Evolutionary conservation across 2,797 vertebrate genomes (phyloP).

Genomic region (Diceros bicornis): DNA sequence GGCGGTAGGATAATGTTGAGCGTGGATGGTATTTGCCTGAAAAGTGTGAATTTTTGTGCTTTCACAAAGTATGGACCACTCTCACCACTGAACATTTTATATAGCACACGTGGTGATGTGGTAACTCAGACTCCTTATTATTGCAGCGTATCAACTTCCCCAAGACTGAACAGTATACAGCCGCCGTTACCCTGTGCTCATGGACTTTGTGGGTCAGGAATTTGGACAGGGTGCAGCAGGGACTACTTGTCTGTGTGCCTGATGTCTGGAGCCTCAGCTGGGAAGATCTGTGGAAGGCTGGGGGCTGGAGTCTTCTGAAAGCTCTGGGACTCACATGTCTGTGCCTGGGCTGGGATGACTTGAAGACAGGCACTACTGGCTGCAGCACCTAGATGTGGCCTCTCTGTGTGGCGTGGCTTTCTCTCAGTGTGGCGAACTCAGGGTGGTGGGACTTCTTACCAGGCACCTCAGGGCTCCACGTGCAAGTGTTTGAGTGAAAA

Average conservation of each 20-base stretch:
- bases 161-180: neutral
- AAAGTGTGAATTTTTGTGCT: neutral
- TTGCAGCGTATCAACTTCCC: neutral
- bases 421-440: neutral
- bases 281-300: neutral
- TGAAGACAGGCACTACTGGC: neutral
- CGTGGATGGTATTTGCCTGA: neutral
- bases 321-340: neutral
- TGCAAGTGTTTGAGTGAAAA: neutral
- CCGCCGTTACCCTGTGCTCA: neutral
- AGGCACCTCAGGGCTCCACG: neutral
- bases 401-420: neutral
- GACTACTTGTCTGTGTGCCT: neutral
- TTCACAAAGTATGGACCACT: neutral
- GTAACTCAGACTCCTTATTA: neutral
- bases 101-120: neutral
- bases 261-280: neutral
- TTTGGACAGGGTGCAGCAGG: neutral
- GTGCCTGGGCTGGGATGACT: neutral
- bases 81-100: neutral
- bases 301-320: neutral
- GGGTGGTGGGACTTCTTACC: neutral
- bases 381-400: neutral
- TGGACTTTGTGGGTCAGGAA: neutral
- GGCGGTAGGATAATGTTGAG: neutral